Conservation (phyloP, 2,888 invertebrate species). For the Stenotaenia linearis region DNA sequence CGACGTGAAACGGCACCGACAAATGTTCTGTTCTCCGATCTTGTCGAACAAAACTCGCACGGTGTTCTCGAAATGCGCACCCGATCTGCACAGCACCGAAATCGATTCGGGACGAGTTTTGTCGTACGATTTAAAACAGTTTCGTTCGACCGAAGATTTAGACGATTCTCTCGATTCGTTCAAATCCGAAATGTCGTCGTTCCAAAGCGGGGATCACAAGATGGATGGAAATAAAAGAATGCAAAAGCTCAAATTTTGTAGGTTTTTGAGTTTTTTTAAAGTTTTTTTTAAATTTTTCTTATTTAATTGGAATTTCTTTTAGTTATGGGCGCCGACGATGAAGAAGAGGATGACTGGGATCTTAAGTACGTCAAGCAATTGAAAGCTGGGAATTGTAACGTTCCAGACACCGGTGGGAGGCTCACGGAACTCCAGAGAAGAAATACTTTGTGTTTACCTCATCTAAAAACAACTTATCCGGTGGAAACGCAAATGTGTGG, state of each 20-base stretch:
- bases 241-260: not conserved
- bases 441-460: constrained; percentile 48
- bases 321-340: constrained; percentile 29
- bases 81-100: too few relatives aligned
- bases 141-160: too few relatives aligned
- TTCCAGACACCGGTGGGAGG: constrained; percentile 41
- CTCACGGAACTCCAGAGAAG: constrained; percentile 46
- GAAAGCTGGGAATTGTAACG: constrained; percentile 33
- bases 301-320: too few relatives aligned
- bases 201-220: not conserved
- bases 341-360: constrained; percentile 38
- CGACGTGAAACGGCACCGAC: not conserved
- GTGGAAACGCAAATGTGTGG: constrained; percentile 43
- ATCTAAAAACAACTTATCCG: constrained; percentile 47
- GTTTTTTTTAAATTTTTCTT: not conserved
- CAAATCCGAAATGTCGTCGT: not conserved
- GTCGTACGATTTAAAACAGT: too few relatives aligned
- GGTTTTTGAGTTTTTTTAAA: not conserved
- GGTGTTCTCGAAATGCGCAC: too few relatives aligned
- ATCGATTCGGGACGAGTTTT: too few relatives aligned
- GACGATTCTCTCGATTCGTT: not conserved
- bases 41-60: too few relatives aligned
- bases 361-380: constrained; percentile 35
- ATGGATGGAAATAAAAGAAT: not conserved
- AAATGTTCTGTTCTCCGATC: not conserved